Evolutionary conservation across 2,113 vertebrate genomes (phyloP), one percentile per base, ranked within the genome.

Genomic region (Reinhardtius hippoglossoides): DNA sequence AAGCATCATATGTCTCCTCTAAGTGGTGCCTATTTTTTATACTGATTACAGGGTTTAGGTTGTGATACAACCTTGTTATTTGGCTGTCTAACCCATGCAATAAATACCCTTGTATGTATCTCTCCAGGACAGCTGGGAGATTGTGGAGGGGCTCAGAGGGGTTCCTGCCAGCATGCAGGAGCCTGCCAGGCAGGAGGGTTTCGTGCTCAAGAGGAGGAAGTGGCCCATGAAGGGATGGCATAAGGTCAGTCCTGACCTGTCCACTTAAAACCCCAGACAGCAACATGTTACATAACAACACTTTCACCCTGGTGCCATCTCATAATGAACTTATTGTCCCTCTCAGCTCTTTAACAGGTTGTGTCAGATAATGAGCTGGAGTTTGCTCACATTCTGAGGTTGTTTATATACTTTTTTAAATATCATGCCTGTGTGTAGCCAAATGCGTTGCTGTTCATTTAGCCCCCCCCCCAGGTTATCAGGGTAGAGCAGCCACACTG

Each of bases 191-290:
- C 96, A 97, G 87, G 96, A 96, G 76, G 97, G 97, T 76, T 95
- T 96, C 88, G 92, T 99, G 90, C 95, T 98, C 87, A 99, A 99
- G 90, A 98, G 95, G 87, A 96, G 98, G 83, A 99, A 99, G 87
- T 98, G 98, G 98, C 98, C 98, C 67, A 94, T 99, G 93, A 99
- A 99, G 89, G 98, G 98, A 54, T 99, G 98, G 98, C 98, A 99
- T 88, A 99, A 99, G 96, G 98, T 99, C 87, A 88, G 81, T 56
- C 65, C 31, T 63, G 63, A 16, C 6, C 16, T 56, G 23, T 4
- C 48, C n/a, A 66, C 4, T 66, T 56, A 26, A 67, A 48, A 44
- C 50, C 57, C n/a, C 31, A 67, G 26, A 74, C 52, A 24, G 2
- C 21, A 48, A 9, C 9, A 3, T 57, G 23, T 27, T 26, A 7